Conservation (phyloP, 2,888 invertebrate species). For the Noctuana brunneofusca region DNA sequence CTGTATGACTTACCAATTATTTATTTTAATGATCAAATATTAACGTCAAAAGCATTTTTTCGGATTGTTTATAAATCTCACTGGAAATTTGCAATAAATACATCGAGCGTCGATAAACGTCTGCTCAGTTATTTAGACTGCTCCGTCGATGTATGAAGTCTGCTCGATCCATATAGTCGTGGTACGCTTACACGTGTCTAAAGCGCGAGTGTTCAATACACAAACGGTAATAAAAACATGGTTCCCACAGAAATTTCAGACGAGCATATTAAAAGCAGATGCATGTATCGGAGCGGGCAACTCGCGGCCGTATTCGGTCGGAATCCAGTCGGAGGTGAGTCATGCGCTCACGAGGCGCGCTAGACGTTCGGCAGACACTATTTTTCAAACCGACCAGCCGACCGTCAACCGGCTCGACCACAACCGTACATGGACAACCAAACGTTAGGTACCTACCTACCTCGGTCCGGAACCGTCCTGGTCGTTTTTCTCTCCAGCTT, state of each 20-base stretch:
- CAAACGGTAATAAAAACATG: constrained; percentile 31
- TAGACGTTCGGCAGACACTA: constrained; percentile 71
- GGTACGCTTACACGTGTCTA: constrained; percentile 16
- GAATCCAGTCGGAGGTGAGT: constrained; percentile 59
- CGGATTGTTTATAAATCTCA: constrained; percentile 9
- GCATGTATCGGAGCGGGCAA: constrained; percentile 36
- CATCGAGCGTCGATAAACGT: constrained; percentile 16
- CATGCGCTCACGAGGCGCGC: constrained; percentile 51
- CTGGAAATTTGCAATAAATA: constrained; percentile 2
- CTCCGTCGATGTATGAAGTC: constrained; percentile 5
- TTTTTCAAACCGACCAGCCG: constrained; percentile 53
- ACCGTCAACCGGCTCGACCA: constrained; percentile 45
- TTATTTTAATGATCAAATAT: constrained; percentile 3
- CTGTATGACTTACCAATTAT: not conserved
- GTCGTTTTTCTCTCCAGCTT: constrained; percentile 38
- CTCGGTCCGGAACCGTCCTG: constrained; percentile 11
- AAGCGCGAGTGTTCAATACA: constrained; percentile 6
- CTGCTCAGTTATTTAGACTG: constrained; percentile 14
- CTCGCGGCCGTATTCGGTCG: constrained; percentile 52
- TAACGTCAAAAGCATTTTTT: constrained; percentile 1
- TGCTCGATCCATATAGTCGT: constrained; percentile 1
- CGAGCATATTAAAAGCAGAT: constrained; percentile 36
- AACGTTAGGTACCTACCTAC: constrained; percentile 35
- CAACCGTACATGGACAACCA: constrained; percentile 45
- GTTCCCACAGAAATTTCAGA: constrained; percentile 34